phyloP scores from a whole-genome alignment of 1,140 invertebrate species.

The Drosophila aff. region DNA sequence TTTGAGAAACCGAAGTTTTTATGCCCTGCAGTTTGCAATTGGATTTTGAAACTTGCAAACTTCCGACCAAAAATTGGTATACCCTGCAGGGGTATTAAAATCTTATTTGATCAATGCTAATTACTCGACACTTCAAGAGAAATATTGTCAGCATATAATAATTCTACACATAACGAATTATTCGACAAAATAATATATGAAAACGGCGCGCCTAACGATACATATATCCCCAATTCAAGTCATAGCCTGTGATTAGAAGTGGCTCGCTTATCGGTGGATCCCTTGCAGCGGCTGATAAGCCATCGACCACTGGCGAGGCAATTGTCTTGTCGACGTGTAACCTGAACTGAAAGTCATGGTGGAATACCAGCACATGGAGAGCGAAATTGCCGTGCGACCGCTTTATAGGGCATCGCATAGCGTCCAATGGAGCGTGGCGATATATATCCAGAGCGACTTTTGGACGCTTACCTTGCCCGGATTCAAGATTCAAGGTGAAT shows the following conservation, averaged over 20 bases:
- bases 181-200: not conserved
- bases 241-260: slow-evolving; percentile 1
- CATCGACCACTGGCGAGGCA: slow-evolving; percentile 10
- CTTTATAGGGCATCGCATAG: not conserved
- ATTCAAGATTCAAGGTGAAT: slow-evolving; percentile 73
- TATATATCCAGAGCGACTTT: slow-evolving; percentile 60
- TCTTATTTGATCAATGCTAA: not conserved
- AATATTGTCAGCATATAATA: not conserved
- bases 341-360: not conserved
- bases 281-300: slow-evolving; percentile 50
- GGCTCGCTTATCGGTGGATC: slow-evolving; percentile 29
- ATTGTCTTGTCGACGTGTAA: slow-evolving; percentile 45
- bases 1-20: too few species aligned
- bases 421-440: slow-evolving; percentile 54
- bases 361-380: slow-evolving; percentile 37
- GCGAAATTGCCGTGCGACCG: not conserved
- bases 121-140: not conserved
- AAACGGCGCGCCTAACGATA: not conserved
- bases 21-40: too few species aligned
- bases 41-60: too few species aligned
- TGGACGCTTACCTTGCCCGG: slow-evolving; percentile 60
- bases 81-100: not conserved
- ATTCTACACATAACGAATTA: not conserved
- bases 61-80: not conserved
- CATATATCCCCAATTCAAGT: not conserved